Percentiles rank a stretch among this genome's conserved stretches.
These are phyloP conservation scores for Epinephelus lanceolatus DNA, from an alignment of 2,113 vertebrate genomes.

Conservation along the genomic window DNA sequence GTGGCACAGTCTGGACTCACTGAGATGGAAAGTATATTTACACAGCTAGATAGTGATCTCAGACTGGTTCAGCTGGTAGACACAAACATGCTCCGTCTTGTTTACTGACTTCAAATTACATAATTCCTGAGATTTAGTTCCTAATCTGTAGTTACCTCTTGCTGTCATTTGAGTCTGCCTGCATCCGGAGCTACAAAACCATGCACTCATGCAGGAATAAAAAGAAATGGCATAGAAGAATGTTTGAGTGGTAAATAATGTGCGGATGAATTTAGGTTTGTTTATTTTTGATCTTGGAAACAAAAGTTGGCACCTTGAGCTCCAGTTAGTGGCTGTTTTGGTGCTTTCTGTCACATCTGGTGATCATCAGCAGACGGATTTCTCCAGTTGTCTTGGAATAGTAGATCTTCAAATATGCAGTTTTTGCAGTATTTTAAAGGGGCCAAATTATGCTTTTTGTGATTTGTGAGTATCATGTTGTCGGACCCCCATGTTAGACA, in stretches of 20 bases:
- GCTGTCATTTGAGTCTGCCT: too few species aligned
- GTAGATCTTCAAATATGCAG: too few species aligned
- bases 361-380: too few species aligned
- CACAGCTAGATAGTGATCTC: neutral
- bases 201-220: neutral
- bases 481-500: neutral
- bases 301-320: neutral
- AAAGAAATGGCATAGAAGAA: neutral
- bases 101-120: neutral
- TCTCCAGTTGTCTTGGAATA: too few species aligned
- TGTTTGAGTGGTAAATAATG: neutral
- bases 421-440: neutral
- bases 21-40: constrained; percentile 9
- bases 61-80: neutral
- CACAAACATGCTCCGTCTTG: neutral
- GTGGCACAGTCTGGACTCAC: neutral
- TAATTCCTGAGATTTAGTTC: neutral
- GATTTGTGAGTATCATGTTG: neutral
- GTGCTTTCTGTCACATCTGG: too few species aligned
- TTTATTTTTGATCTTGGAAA: neutral
- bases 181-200: neutral
- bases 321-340: neutral
- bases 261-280: neutral
- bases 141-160: too few species aligned
- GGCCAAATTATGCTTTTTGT: neutral